These are phyloP conservation scores for Ornithoptera alexandrae DNA, from an alignment of 2,888 invertebrate species.

Conservation along the genomic window DNA sequence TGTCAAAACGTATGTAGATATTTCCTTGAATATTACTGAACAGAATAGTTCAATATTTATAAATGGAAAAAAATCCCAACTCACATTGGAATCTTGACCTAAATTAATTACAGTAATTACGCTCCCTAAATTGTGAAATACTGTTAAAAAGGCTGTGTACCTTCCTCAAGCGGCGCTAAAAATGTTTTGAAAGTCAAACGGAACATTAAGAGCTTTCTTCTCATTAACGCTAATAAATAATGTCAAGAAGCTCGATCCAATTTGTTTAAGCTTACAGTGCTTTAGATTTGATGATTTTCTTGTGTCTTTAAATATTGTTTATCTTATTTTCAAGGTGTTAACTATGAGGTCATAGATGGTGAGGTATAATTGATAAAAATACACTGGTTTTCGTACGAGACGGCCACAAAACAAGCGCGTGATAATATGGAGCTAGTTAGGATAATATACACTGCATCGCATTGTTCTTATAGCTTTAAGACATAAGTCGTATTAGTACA, in stretches of 20 bases:
- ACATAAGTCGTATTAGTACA: too few relatives aligned
- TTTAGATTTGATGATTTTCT: neutral
- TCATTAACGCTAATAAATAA: conserved; percentile 25
- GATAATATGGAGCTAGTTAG: too few relatives aligned
- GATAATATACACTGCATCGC: too few relatives aligned
- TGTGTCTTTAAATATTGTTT: neutral
- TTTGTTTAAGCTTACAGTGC: conserved; percentile 17
- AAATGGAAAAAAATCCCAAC: neutral
- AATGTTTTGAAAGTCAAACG: conserved; percentile 22
- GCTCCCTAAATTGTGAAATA: conserved; percentile 1
- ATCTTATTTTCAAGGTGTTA: too few relatives aligned
- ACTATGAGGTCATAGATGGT: too few relatives aligned
- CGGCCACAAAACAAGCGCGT: too few relatives aligned
- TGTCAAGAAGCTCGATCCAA: conserved; percentile 15
- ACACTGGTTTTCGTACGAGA: too few relatives aligned
- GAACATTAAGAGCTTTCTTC: conserved; percentile 17
- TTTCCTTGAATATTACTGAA: neutral
- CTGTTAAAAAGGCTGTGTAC: conserved; percentile 19
- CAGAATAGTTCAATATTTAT: neutral
- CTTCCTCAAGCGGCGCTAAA: conserved; percentile 11
- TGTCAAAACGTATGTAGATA: neutral
- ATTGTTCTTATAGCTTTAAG: too few relatives aligned
- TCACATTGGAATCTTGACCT: conserved; percentile 1
- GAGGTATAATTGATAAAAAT: too few relatives aligned
- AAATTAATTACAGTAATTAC: conserved; percentile 19